Evolutionary conservation across 2,797 vertebrate species (phyloP).

Genomic region (Phataginus tricuspis): DNA sequence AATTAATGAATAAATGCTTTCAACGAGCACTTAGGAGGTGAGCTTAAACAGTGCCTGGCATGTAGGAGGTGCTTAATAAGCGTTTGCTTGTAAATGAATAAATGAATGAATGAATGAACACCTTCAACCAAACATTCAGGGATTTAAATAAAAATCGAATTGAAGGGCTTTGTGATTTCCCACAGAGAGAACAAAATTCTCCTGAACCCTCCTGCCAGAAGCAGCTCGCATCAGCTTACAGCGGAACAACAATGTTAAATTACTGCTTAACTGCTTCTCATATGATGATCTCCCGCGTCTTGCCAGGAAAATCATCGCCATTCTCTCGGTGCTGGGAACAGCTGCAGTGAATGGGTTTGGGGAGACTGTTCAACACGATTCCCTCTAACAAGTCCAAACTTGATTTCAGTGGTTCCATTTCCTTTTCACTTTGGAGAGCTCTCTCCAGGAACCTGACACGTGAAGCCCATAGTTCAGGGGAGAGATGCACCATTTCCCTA

Average conservation of each 20-base stretch:
- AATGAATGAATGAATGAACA: background rate
- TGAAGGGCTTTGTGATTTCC: slow-evolving; percentile 39
- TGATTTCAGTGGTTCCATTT: background rate
- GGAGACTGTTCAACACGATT: background rate
- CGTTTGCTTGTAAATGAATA: background rate
- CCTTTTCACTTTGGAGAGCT: background rate
- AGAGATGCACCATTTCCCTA: background rate
- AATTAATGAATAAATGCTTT: background rate
- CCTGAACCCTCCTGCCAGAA: slow-evolving; percentile 30
- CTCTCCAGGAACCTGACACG: background rate
- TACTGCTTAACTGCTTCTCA: slow-evolving; percentile 42
- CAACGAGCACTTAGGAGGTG: background rate
- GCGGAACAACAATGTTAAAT: slow-evolving; percentile 59
- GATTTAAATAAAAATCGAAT: slow-evolving; percentile 12
- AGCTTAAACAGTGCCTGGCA: background rate
- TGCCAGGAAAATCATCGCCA: slow-evolving; percentile 55
- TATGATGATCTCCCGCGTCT: background rate
- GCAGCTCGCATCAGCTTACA: background rate
- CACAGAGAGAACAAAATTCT: slow-evolving; percentile 35
- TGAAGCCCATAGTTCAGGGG: rapidly evolving
- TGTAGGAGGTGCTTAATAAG: background rate
- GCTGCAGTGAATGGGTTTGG: slow-evolving; percentile 15
- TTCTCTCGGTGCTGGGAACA: slow-evolving; percentile 14
- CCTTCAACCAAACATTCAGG: background rate
- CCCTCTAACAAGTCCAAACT: slow-evolving; percentile 35